Conservation (phyloP, 2,797 vertebrate species). For the Glossophaga mutica region DNA sequence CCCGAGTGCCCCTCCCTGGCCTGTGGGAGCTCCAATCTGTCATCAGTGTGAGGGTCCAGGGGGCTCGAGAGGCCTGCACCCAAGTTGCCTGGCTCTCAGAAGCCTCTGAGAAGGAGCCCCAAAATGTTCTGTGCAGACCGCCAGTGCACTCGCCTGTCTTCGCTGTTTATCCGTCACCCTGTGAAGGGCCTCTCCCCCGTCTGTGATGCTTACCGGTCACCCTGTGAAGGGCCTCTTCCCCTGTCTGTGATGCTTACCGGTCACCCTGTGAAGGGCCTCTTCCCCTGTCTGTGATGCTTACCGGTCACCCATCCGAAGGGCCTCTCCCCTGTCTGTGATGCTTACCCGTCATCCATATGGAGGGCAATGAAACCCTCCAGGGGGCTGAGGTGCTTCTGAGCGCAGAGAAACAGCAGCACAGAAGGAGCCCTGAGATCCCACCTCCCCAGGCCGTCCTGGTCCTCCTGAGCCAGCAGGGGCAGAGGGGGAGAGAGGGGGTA, state of each 20-base stretch:
- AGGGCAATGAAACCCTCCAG: neutral
- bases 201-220: neutral
- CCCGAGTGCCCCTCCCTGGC: neutral
- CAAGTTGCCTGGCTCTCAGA: neutral
- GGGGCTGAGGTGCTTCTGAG: fast-evolving
- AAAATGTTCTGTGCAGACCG: neutral
- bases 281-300: no score
- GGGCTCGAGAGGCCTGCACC: neutral
- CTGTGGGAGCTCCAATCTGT: no score
- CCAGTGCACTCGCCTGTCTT: neutral
- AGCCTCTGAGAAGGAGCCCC: neutral
- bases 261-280: neutral
- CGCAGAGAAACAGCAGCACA: neutral
- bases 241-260: neutral
- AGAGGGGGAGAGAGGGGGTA: neutral
- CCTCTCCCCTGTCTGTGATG: no score
- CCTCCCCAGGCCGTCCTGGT: no score
- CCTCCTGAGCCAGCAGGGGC: neutral
- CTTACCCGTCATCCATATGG: neutral
- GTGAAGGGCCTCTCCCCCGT: no score
- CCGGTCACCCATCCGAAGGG: no score
- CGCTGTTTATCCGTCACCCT: neutral
- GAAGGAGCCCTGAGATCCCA: neutral
- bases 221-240: neutral
- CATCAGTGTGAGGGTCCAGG: fast-evolving